These are phyloP conservation scores for Anarsia innoxiella DNA, from an alignment of 2,888 invertebrate genomes.

Conservation along the genomic window DNA sequence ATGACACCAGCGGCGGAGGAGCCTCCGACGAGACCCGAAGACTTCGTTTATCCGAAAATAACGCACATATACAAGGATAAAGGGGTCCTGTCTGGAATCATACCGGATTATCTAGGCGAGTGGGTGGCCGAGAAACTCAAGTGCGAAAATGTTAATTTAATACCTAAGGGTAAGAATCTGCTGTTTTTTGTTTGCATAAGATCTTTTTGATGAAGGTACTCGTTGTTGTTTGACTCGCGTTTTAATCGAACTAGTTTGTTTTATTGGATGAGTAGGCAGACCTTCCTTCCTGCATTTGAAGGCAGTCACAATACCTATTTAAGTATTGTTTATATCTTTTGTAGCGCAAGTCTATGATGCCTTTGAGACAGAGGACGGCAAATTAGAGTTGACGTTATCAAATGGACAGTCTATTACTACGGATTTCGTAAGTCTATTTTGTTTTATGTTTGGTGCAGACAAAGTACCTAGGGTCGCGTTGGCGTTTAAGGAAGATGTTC, in stretches of 20 bases:
- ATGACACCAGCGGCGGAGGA: too few species aligned
- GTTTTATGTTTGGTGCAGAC: neutral
- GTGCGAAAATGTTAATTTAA: constrained; percentile 42
- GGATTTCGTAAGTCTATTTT: constrained; percentile 43
- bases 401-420: constrained; percentile 49
- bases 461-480: neutral
- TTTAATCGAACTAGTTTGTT: too few species aligned
- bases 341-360: constrained; percentile 61
- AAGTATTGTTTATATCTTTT: constrained; percentile 17
- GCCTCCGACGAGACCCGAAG: constrained; percentile 21
- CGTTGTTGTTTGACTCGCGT: too few species aligned
- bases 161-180: constrained; percentile 52
- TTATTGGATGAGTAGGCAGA: too few species aligned
- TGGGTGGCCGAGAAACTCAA: constrained; percentile 58
- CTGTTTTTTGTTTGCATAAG: too few species aligned
- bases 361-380: constrained; percentile 38
- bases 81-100: constrained; percentile 44
- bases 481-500: too few species aligned
- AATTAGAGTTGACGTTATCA: constrained; percentile 51
- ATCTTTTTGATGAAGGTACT: too few species aligned
- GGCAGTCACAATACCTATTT: too few species aligned
- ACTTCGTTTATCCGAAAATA: constrained; percentile 31
- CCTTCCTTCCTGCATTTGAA: too few species aligned
- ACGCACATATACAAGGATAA: constrained; percentile 50
- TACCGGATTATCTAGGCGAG: constrained; percentile 60